These are phyloP conservation scores for Micrastur ruficollis DNA, from an alignment of 2,797 vertebrate genomes.

Conservation along the genomic window DNA sequence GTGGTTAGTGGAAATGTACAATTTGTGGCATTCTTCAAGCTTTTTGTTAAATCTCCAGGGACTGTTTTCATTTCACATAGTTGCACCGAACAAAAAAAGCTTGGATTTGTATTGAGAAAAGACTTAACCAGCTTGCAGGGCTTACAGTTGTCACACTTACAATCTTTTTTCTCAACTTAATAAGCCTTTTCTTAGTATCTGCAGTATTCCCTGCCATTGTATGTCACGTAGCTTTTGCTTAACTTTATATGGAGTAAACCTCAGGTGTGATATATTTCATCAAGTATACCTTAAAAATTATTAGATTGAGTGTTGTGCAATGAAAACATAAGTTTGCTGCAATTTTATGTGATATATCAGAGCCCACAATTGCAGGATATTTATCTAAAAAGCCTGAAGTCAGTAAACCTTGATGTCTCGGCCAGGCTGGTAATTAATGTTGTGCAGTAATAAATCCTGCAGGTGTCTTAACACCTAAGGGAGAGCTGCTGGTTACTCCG, in stretches of 20 bases:
- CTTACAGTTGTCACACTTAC: neutral
- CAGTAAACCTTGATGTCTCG: neutral
- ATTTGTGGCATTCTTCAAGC: neutral
- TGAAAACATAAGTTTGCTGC: neutral
- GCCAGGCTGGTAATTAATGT: neutral
- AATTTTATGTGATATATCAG: neutral
- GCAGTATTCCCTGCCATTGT: neutral
- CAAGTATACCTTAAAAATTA: neutral
- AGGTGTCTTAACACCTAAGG: neutral
- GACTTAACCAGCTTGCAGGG: neutral
- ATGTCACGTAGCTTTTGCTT: neutral
- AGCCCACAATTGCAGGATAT: neutral
- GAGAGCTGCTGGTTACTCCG: neutral
- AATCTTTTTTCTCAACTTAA: neutral
- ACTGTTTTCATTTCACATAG: neutral
- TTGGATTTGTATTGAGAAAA: neutral
- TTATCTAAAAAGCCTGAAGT: neutral
- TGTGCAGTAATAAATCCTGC: neutral
- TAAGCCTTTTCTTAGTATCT: constrained; percentile 4
- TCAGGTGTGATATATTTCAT: neutral
- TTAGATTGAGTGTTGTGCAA: neutral
- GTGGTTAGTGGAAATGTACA: neutral
- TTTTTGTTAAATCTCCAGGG: neutral
- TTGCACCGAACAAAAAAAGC: neutral
- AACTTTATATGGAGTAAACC: neutral